These are phyloP conservation scores for Aphis gossypii DNA, from an alignment of 1,140 invertebrate genomes.

Conservation along the genomic window DNA sequence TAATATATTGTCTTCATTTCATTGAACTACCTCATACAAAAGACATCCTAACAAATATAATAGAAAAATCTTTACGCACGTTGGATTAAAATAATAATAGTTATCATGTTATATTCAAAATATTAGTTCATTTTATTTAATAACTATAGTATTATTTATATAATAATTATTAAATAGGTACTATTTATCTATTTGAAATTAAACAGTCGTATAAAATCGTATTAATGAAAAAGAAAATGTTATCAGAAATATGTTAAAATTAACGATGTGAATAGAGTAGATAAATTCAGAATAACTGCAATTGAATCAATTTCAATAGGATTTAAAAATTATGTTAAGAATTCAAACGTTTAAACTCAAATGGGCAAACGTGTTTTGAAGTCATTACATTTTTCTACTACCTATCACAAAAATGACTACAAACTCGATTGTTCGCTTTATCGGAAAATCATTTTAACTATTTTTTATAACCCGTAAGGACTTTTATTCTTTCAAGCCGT, in stretches of 20 bases:
- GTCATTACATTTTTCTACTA: constrained; percentile 13
- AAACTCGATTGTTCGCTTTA: constrained; percentile 52
- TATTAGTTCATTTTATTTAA: not conserved
- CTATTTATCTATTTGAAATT: not conserved
- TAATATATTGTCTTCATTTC: constrained; percentile 16
- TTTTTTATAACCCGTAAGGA: not conserved
- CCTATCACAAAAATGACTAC: constrained; percentile 37
- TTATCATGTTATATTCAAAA: not conserved
- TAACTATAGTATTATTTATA: not conserved
- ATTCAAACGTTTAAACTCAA: constrained; percentile 9
- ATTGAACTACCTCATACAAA: not conserved
- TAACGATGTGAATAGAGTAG: not conserved
- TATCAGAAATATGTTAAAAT: not conserved
- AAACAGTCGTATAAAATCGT: not conserved
- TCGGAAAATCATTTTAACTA: constrained; percentile 51
- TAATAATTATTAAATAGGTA: no score
- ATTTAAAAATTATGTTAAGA: not conserved
- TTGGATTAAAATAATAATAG: not conserved
- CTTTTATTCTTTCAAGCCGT: constrained; percentile 21
- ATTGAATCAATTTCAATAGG: not conserved
- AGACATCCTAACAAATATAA: not conserved
- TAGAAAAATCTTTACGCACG: not conserved
- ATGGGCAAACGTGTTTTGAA: not conserved
- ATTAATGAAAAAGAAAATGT: not conserved
- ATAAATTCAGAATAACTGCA: not conserved